These are phyloP conservation scores for Tachuris rubrigastra DNA, from an alignment of 2,113 vertebrate genomes.

Conservation along the genomic window DNA sequence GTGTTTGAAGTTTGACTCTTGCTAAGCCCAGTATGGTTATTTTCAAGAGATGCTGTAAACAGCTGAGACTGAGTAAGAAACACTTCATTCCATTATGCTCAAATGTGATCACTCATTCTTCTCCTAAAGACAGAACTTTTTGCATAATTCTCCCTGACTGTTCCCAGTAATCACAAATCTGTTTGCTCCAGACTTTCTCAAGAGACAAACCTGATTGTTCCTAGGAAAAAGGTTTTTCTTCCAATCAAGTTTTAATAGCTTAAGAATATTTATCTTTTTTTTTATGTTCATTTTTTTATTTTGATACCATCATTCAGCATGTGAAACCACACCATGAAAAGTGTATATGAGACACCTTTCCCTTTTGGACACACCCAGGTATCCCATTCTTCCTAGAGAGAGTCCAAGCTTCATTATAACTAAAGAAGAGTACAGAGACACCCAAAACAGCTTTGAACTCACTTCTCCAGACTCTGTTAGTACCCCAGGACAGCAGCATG, in stretches of 20 bases:
- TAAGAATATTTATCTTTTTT: background rate
- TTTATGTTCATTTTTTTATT: background rate
- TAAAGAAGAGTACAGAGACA: background rate
- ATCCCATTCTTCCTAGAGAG: background rate
- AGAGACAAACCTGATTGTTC: background rate
- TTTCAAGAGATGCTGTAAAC: background rate
- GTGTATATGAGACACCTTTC: background rate
- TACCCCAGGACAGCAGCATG: background rate
- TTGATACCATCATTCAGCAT: background rate
- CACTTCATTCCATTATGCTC: background rate
- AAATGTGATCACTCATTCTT: background rate
- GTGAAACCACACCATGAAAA: background rate
- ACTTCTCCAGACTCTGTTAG: background rate
- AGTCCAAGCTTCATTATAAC: background rate
- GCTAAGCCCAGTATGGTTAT: background rate
- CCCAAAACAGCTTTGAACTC: background rate
- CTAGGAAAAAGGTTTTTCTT: background rate
- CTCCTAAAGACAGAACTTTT: background rate
- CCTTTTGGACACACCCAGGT: background rate
- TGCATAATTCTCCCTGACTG: background rate
- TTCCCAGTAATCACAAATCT: background rate
- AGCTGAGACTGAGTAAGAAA: background rate
- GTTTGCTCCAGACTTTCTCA: background rate
- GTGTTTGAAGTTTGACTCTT: background rate
- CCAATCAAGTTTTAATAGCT: background rate